These are phyloP conservation scores for Panagrolaimus sp. DNA, from an alignment of 1,140 invertebrate genomes.

Conservation along the genomic window DNA sequence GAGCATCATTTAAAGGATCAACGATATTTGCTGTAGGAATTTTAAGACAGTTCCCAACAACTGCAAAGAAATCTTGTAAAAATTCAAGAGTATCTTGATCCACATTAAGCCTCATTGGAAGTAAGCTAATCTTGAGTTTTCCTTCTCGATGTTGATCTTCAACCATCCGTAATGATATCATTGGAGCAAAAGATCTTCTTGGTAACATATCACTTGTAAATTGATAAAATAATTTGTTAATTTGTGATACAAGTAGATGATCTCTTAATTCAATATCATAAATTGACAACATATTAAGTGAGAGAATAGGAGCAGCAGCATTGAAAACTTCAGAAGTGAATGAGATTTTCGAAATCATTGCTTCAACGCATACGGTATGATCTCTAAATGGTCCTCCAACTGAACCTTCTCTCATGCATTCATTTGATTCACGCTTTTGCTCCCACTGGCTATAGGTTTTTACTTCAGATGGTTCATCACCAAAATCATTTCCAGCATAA, in stretches of 20 bases:
- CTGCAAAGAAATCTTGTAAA: conserved; percentile 38
- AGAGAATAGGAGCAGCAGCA: conserved; percentile 31
- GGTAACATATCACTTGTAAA: conserved; percentile 20
- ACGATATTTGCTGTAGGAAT: background rate
- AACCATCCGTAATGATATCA: conserved; percentile 35
- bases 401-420: conserved; percentile 32
- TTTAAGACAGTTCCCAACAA: conserved; percentile 20
- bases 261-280: conserved; percentile 45
- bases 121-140: conserved; percentile 42
- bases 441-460: conserved; percentile 46
- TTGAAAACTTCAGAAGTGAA: conserved; percentile 27
- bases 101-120: conserved; percentile 48
- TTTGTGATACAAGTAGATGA: conserved; percentile 47
- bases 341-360: conserved; percentile 28
- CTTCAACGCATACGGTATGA: conserved; percentile 43
- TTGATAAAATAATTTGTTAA: conserved; percentile 48
- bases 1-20: background rate
- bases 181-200: conserved; percentile 17
- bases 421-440: background rate
- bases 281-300: conserved; percentile 31
- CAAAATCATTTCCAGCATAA: conserved; percentile 49
- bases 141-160: conserved; percentile 45
- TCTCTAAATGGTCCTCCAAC: conserved; percentile 42
- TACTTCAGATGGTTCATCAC: conserved; percentile 28
- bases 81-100: conserved; percentile 55